These are phyloP conservation scores for Tetramorium alpestre DNA, from an alignment of 1,140 invertebrate genomes.

Conservation along the genomic window DNA sequence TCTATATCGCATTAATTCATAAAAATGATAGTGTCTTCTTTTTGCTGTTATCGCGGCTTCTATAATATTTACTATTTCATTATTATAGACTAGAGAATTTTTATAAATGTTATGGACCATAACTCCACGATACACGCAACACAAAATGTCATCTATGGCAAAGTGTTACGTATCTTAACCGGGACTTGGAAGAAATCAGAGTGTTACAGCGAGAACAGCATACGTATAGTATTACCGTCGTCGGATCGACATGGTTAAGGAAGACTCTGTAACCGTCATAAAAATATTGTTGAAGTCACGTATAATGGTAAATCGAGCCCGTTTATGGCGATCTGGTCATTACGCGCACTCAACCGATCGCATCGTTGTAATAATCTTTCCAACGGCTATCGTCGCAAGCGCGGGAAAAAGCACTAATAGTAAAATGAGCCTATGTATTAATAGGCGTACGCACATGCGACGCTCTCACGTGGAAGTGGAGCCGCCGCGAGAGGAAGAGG, in stretches of 20 bases:
- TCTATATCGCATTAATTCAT: background rate
- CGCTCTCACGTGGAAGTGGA: conserved; percentile 9
- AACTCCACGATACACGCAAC: background rate
- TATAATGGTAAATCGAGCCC: conserved; percentile 32
- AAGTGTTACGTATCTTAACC: background rate
- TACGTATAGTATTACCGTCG: conserved; percentile 13
- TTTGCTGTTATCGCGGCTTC: background rate
- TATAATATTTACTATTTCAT: background rate
- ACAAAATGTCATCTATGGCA: background rate
- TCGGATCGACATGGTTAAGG: background rate
- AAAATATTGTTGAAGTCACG: conserved; percentile 2
- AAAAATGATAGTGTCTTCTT: conserved; percentile 6
- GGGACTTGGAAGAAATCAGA: background rate
- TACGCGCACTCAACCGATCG: background rate
- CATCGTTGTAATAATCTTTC: conserved; percentile 36
- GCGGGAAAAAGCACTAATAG: conserved; percentile 49
- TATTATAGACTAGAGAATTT: background rate
- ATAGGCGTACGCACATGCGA: conserved; percentile 33
- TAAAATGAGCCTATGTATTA: conserved; percentile 49
- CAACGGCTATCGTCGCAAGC: conserved; percentile 3
- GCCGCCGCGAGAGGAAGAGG: conserved; percentile 10
- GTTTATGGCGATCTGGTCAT: conserved; percentile 13
- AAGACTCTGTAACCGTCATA: background rate
- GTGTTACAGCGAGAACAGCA: background rate
- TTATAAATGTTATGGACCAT: background rate